Conservation (phyloP, 1,140 invertebrate genomes). For the Nephila pilipes region DNA sequence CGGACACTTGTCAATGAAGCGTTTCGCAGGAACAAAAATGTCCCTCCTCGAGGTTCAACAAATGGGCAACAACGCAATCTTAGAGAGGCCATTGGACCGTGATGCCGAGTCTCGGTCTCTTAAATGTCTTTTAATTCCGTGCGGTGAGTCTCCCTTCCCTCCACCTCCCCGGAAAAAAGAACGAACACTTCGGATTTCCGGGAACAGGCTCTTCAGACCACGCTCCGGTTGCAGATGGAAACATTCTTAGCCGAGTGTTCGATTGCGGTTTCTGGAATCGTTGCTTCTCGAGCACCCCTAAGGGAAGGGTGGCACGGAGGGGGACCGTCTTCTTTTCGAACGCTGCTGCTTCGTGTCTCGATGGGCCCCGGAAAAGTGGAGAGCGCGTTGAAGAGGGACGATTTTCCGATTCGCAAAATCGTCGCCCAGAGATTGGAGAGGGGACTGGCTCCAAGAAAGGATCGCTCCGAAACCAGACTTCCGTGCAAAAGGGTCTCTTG, state of each 20-base stretch:
- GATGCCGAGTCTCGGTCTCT: constrained; percentile 12
- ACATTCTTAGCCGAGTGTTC: constrained; percentile 17
- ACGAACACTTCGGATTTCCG: constrained; percentile 37
- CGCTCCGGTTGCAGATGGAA: background rate
- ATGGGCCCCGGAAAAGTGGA: background rate
- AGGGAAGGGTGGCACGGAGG: background rate
- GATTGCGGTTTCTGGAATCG: constrained; percentile 37
- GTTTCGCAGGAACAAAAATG: constrained; percentile 29
- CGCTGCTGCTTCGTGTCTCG: constrained; percentile 10
- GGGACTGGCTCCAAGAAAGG: background rate
- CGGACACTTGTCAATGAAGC: constrained; percentile 56
- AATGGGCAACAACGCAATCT: constrained; percentile 27
- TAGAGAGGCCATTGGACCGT: constrained; percentile 7
- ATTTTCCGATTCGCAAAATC: constrained; percentile 11
- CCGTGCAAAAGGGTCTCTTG: background rate
- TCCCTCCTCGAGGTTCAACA: background rate
- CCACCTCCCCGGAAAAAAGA: constrained; percentile 7
- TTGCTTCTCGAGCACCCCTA: background rate
- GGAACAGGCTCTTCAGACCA: constrained; percentile 21
- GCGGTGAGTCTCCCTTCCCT: background rate
- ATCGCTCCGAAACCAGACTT: background rate
- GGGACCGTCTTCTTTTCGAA: constrained; percentile 12
- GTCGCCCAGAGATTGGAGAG: background rate
- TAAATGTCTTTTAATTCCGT: constrained; percentile 9
- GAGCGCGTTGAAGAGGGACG: background rate